Conservation (phyloP, 92 coral and sea anemone genomes). For the Actinernus sp. region DNA sequence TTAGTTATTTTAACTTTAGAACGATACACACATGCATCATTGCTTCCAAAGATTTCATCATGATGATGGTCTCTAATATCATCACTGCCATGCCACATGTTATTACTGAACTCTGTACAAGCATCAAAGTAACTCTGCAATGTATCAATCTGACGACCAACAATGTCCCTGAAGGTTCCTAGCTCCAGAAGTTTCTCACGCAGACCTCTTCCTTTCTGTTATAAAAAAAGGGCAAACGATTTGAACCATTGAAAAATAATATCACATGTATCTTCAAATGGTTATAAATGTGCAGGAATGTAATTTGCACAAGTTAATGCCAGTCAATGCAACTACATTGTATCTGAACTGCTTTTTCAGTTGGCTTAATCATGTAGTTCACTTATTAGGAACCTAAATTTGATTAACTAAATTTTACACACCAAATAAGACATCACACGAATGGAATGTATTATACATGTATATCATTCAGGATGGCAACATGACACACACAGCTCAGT, state of each 20-base stretch:
- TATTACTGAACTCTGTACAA: constrained; percentile 80
- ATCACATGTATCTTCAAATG: neutral
- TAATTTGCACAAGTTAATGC: neutral
- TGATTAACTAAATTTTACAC: no score
- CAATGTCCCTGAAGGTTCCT: constrained; percentile 95
- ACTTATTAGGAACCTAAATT: no score
- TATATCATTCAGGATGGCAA: no score
- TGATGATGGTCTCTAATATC: constrained; percentile 69
- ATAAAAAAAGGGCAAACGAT: neutral
- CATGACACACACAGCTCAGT: no score
- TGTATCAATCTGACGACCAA: constrained; percentile 97
- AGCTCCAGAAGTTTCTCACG: constrained; percentile 96
- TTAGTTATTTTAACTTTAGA: no score
- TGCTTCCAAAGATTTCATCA: constrained; percentile 71
- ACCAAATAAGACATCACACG: no score
- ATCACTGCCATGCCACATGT: constrained; percentile 30
- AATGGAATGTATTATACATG: no score
- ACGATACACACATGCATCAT: constrained; percentile 65
- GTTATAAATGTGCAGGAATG: neutral
- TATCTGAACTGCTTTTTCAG: no score
- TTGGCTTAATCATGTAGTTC: no score
- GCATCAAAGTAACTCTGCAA: constrained; percentile 94
- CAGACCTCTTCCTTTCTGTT: constrained; percentile 92
- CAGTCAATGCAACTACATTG: no score
- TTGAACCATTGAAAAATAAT: neutral